Evolutionary conservation across 2,888 invertebrate species (phyloP), one percentile per base, ranked within the genome.

Genomic region (Cerastoderma edule): DNA sequence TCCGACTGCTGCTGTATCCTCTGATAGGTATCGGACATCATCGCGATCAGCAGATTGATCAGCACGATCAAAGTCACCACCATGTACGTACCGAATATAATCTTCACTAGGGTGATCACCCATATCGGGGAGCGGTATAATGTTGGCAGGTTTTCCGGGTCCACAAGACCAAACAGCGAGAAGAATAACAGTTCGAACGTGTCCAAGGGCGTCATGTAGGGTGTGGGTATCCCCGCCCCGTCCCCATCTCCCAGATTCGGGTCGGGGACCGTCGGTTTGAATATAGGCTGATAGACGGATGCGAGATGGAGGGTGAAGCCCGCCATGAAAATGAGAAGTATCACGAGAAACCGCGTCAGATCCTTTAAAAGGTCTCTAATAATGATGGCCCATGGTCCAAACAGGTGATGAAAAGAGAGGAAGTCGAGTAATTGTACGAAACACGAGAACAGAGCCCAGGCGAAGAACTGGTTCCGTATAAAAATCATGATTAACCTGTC

Each of bases 21-120:
- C 94, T 99, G 99, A 94, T 99, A 99, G 91, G 99, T 99, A 95
- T 99, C 99, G 94, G 98, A 98, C 98, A 99, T 99, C 99, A 99
- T 99, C 94, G 99, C 99, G 95, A 99, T 99, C 93, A 99, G 96
- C 93, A 99, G 96, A 94, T 99, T 99, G 94, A 99, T 97, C 92
- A 99, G 95, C 93, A 99, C 99, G 94, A 99, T 97, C 93, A 98
- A 96, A 89, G 98, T 98, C 93, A 99, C 97, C 95, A 99, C 95
- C 95, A 99, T 96, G 95, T 99, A 99, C 93, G 97, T 95, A 90
- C 98, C 99, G 94, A 99, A 98, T 91, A 98, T 96, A 19, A 93
- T 82, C 84, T 94, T 94, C 30, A 93, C 87, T 33, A 94, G 85
- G 2, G 89, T 91, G 54, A 92, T 87, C 3, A 93, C 91, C 91